phyloP scores from a whole-genome alignment of 2,888 invertebrate species.

The Coenonympha glycerion region DNA sequence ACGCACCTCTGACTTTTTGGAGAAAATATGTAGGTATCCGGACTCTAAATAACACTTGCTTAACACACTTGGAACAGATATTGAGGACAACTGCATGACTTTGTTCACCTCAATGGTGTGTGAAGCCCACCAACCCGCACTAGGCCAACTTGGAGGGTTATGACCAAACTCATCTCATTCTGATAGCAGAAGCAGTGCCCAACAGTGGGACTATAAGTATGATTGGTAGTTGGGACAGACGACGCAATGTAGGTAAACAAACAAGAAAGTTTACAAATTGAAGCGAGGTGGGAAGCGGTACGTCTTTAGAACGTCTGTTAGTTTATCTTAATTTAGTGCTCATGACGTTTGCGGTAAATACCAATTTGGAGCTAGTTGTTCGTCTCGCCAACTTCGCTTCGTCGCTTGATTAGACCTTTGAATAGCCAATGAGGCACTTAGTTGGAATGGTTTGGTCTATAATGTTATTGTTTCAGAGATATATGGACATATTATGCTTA shows the following conservation, averaged over 20 bases:
- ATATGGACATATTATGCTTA: background rate
- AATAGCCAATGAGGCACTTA: conserved; percentile 29
- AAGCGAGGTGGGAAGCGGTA: conserved; percentile 32
- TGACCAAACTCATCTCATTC: too few relatives aligned
- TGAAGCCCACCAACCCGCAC: too few relatives aligned
- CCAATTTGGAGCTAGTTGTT: conserved; percentile 63
- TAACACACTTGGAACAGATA: too few relatives aligned
- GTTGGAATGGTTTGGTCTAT: conserved; percentile 28
- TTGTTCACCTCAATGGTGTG: too few relatives aligned
- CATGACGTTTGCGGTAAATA: conserved; percentile 69
- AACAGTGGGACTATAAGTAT: too few relatives aligned
- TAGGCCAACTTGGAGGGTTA: too few relatives aligned
- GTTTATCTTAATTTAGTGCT: conserved; percentile 64
- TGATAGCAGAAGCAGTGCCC: too few relatives aligned
- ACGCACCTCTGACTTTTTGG: too few relatives aligned
- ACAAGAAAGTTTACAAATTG: conserved; percentile 29
- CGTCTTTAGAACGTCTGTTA: conserved; percentile 56
- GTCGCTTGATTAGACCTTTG: conserved; percentile 33
- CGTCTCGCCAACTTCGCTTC: conserved; percentile 45
- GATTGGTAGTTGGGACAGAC: background rate
- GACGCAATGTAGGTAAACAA: background rate
- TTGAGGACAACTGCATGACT: too few relatives aligned
- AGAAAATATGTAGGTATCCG: too few relatives aligned
- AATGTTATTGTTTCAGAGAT: conserved; percentile 24
- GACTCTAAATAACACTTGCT: too few relatives aligned